Evolutionary conservation across 1,140 invertebrate species (phyloP).

Genomic region (Stenopsyche tienmushanensis): DNA sequence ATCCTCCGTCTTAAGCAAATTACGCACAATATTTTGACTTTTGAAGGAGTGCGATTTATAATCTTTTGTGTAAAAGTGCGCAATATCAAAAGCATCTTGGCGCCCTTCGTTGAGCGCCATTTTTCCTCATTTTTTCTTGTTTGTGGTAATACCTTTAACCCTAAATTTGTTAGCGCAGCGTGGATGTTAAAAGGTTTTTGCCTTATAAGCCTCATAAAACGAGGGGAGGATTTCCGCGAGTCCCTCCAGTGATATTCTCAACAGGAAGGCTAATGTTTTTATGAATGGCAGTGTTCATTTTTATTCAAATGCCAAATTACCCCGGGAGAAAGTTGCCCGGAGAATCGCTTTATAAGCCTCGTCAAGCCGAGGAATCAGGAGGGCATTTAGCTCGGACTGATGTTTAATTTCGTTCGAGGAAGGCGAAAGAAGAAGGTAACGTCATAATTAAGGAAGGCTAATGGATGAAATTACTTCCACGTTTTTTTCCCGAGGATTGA

Average conservation of each 20-base stretch:
- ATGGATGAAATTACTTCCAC: no score
- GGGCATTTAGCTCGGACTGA: constrained; percentile 6
- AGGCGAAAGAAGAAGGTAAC: neutral
- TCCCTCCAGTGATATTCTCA: constrained; percentile 32
- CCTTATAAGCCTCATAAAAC: constrained; percentile 34
- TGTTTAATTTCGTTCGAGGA: constrained; percentile 2
- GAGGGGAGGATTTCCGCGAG: constrained; percentile 9
- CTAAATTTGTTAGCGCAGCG: constrained; percentile 38
- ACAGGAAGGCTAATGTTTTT: constrained; percentile 12
- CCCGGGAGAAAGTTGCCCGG: neutral
- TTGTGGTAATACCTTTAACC: constrained; percentile 35
- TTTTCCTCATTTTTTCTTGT: constrained; percentile 33
- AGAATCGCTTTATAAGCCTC: constrained; percentile 12
- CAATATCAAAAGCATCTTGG: no score
- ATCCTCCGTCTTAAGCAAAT: no score
- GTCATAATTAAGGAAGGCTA: no score
- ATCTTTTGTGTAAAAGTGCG: no score
- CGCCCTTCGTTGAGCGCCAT: neutral
- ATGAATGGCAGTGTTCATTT: constrained; percentile 17
- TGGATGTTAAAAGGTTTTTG: constrained; percentile 40
- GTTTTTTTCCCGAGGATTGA: no score
- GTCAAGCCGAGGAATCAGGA: constrained; percentile 1
- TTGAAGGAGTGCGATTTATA: no score
- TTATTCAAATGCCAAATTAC: constrained; percentile 22
- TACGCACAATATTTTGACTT: no score